Evolutionary conservation across 2,797 vertebrate genomes (phyloP).

Genomic region (Semaprochilodus insignis): DNA sequence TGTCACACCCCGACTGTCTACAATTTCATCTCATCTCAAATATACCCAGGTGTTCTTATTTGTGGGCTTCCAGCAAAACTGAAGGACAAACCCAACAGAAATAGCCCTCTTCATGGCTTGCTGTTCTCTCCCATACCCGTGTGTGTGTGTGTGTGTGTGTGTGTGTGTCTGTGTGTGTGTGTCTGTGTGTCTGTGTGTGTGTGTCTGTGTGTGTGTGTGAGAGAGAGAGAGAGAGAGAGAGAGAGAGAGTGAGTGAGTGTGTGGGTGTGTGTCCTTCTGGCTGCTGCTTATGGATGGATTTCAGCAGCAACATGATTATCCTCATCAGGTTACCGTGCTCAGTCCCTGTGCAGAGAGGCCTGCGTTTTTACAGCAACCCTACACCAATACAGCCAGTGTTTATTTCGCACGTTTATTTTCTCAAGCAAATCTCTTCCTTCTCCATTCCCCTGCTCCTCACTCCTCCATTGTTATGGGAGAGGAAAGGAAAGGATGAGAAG

Average conservation of each 20-base stretch:
- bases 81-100: conserved; percentile 10
- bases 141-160: conserved; percentile 45
- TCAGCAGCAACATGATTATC: conserved; percentile 63
- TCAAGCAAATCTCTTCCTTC: conserved; percentile 72
- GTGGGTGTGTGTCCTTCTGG: conserved; percentile 46
- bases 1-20: no score
- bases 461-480: conserved; percentile 66
- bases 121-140: conserved; percentile 29
- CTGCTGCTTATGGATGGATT: conserved; percentile 61
- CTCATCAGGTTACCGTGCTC: conserved; percentile 64
- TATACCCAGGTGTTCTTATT: background rate
- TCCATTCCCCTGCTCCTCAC: conserved; percentile 59
- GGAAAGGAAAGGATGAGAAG: conserved; percentile 49
- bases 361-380: conserved; percentile 70
- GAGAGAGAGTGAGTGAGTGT: no score
- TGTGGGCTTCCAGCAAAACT: conserved; percentile 4
- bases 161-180: conserved; percentile 40
- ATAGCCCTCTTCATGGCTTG: conserved; percentile 10
- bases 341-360: conserved; percentile 51
- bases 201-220: conserved; percentile 6
- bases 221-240: no score
- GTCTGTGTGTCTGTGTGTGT: background rate
- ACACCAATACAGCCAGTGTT: conserved; percentile 62
- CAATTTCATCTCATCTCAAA: background rate
- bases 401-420: conserved; percentile 77